phyloP scores from a whole-genome alignment of 2,797 vertebrate species.

The Scolopax rusticola region DNA sequence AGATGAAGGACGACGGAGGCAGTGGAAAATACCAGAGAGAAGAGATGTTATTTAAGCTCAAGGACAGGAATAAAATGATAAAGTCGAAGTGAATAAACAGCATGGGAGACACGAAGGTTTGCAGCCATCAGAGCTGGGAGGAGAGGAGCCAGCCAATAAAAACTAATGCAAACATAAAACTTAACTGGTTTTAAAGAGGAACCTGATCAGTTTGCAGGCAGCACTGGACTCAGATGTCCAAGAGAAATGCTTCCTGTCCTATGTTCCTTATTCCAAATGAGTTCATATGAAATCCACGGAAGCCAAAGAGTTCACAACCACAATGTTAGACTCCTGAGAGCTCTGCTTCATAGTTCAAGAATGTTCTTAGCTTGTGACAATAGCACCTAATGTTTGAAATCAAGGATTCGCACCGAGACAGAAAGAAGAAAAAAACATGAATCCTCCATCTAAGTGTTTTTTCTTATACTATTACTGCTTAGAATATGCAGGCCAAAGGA shows the following conservation, averaged over 20 bases:
- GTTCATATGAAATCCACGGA: neutral
- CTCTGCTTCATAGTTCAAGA: neutral
- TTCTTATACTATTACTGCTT: neutral
- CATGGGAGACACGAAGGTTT: neutral
- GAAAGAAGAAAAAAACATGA: neutral
- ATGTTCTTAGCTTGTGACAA: neutral
- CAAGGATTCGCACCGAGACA: neutral
- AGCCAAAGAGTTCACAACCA: neutral
- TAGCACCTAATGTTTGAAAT: neutral
- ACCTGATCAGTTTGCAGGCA: neutral
- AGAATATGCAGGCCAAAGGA: neutral
- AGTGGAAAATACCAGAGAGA: slow-evolving; percentile 10
- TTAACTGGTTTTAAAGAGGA: neutral
- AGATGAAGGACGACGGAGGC: neutral
- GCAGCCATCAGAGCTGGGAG: neutral
- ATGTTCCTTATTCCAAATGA: neutral
- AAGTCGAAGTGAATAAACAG: slow-evolving; percentile 10
- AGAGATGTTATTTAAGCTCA: neutral
- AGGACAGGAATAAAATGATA: slow-evolving; percentile 5
- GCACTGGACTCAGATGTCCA: neutral
- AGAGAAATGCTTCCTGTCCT: neutral
- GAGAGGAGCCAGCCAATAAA: neutral
- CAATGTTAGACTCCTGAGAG: neutral
- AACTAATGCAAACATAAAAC: neutral
- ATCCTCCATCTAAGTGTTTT: neutral